Percentiles rank a stretch among this genome's conserved stretches.
Conservation (phyloP, 2,797 vertebrate species). For the Echiichthys vipera region DNA sequence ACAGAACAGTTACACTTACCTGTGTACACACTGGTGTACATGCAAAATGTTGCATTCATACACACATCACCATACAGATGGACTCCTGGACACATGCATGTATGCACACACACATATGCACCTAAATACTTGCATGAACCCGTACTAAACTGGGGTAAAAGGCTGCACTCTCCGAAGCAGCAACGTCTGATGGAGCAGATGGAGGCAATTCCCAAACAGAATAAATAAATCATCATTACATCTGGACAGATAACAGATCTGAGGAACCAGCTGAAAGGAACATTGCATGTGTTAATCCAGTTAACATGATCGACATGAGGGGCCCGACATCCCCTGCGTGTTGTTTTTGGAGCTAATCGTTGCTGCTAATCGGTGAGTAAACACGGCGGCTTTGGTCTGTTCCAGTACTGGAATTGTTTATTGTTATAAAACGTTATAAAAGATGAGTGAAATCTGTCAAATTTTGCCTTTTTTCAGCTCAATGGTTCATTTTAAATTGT, state of each 20-base stretch:
- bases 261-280: slow-evolving; percentile 47
- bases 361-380: slow-evolving; percentile 83
- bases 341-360: slow-evolving; percentile 74
- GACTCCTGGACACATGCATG: neutral
- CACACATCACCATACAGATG: neutral
- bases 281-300: slow-evolving; percentile 53
- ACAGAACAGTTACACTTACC: slow-evolving; percentile 5
- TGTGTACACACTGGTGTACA: slow-evolving; percentile 2
- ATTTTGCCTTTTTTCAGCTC: neutral
- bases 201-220: slow-evolving; percentile 61
- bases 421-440: neutral
- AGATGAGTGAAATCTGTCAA: neutral
- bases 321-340: slow-evolving; percentile 57
- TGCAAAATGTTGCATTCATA: slow-evolving; percentile 1
- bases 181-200: slow-evolving; percentile 62
- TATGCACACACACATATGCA: neutral
- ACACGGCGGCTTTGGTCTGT: slow-evolving; percentile 62
- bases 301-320: slow-evolving; percentile 64
- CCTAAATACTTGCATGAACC: neutral
- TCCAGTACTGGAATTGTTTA: neutral
- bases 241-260: slow-evolving; percentile 60
- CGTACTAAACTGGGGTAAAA: slow-evolving; percentile 47
- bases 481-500: neutral
- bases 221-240: slow-evolving; percentile 68
- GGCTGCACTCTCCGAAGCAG: slow-evolving; percentile 4